These are phyloP conservation scores for Hirudo medicinalis DNA, from an alignment of 1,140 invertebrate species.

Conservation along the genomic window DNA sequence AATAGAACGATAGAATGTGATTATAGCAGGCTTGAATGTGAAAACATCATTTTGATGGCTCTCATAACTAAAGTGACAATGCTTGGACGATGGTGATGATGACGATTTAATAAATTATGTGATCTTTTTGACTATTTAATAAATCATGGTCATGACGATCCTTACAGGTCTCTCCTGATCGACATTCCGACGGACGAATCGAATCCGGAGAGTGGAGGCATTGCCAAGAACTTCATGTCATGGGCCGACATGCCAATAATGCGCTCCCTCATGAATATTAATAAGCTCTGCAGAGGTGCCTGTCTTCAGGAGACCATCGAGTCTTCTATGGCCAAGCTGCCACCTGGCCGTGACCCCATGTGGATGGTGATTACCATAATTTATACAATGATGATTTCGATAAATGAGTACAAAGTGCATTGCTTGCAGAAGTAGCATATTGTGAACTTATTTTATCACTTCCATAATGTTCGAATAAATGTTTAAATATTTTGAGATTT, in stretches of 20 bases:
- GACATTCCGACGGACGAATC: constrained; percentile 9
- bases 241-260: constrained; percentile 16
- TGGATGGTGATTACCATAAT: constrained; percentile 21
- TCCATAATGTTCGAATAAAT: neutral
- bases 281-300: constrained; percentile 16
- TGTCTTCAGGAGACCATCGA: constrained; percentile 21
- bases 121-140: neutral
- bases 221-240: constrained; percentile 17
- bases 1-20: neutral
- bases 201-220: neutral
- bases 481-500: neutral
- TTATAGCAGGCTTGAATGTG: neutral
- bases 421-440: neutral
- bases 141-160: neutral
- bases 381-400: neutral
- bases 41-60: too few relatives aligned
- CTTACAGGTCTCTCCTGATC: neutral
- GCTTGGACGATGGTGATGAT: neutral
- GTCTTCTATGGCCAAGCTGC: constrained; percentile 16
- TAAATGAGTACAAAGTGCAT: neutral
- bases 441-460: neutral
- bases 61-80: neutral
- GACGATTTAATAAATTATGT: neutral
- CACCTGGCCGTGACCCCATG: constrained; percentile 15
- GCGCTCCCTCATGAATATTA: constrained; percentile 15